Conservation (phyloP, 2,113 vertebrate species). For the Hemiprocne comata region DNA sequence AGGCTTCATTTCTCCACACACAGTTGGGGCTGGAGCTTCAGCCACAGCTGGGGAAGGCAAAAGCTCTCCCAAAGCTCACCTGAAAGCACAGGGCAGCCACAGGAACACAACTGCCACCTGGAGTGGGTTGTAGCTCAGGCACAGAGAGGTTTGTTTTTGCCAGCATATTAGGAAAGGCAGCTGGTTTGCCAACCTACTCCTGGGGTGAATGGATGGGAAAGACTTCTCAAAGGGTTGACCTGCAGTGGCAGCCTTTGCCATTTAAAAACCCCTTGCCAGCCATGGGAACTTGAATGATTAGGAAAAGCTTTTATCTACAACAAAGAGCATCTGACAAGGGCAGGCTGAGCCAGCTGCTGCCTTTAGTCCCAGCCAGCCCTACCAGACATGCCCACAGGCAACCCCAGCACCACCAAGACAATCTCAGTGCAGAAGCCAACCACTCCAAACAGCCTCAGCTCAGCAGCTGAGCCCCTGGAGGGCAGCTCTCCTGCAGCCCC, state of each 20-base stretch:
- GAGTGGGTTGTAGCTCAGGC: neutral
- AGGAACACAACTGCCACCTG: neutral
- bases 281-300: neutral
- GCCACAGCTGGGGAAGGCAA: neutral
- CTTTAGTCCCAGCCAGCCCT: neutral
- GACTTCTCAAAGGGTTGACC: neutral
- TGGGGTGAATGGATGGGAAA: neutral
- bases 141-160: neutral
- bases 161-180: neutral
- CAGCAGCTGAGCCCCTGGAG: neutral
- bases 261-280: neutral
- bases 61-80: neutral
- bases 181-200: neutral
- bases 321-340: neutral
- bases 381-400: neutral
- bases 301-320: neutral
- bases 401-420: neutral
- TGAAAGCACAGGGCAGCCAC: neutral
- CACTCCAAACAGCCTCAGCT: neutral
- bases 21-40: neutral
- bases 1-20: neutral
- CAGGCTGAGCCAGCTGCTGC: neutral
- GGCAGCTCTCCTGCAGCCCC: neutral
- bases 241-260: neutral
- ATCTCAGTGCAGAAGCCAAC: neutral